Evolutionary conservation across 2,113 vertebrate genomes (phyloP).

Genomic region (Elephantulus edwardii): DNA sequence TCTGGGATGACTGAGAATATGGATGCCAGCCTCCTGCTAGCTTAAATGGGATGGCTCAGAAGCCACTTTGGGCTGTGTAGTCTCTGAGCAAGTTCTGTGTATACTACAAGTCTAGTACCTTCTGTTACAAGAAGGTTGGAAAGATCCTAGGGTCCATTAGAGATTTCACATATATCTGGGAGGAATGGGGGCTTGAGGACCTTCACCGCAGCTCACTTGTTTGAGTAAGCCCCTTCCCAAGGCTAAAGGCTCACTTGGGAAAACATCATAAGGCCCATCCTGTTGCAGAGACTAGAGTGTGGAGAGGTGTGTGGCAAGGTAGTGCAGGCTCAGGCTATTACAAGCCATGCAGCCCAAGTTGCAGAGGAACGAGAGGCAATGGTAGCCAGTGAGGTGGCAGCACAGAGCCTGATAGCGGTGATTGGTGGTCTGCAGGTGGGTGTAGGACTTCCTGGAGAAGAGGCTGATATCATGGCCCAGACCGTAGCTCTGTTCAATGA

Average conservation of each 20-base stretch:
- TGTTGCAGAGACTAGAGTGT: conserved; percentile 53
- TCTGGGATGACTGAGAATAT: neutral
- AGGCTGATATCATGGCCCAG: conserved; percentile 86
- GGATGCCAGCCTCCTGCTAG: neutral
- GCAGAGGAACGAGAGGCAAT: conserved; percentile 86
- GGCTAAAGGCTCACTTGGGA: neutral
- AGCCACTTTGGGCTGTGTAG: neutral
- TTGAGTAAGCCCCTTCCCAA: neutral
- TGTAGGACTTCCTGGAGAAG: conserved; percentile 82
- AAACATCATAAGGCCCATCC: neutral
- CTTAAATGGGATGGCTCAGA: neutral
- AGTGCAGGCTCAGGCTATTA: conserved; percentile 86
- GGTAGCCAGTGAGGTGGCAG: conserved; percentile 82
- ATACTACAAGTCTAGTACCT: too few relatives aligned
- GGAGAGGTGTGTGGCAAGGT: conserved; percentile 85
- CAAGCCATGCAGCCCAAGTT: conserved; percentile 88
- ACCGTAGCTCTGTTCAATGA: conserved; percentile 83
- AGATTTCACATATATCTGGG: neutral
- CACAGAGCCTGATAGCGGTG: conserved; percentile 82
- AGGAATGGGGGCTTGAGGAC: neutral
- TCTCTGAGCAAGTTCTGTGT: neutral
- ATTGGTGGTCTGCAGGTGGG: conserved; percentile 80
- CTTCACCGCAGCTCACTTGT: neutral
- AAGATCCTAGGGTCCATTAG: neutral
- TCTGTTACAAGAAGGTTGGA: neutral